phyloP scores from a whole-genome alignment of 2,888 invertebrate genomes.

The Herminia tarsipennalis region DNA sequence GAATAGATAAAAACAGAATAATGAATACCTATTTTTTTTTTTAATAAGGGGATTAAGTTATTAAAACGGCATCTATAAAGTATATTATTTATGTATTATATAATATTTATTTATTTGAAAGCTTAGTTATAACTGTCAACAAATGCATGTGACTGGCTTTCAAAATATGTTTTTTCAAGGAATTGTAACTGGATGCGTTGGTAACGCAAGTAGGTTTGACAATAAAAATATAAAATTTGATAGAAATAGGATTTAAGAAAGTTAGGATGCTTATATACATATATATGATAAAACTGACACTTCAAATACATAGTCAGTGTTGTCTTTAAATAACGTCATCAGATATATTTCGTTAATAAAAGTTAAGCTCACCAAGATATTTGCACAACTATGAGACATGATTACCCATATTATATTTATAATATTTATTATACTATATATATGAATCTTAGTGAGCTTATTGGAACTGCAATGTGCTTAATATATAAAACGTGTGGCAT shows the following conservation, averaged over 20 bases:
- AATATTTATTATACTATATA: conserved; percentile 11
- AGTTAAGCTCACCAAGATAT: conserved; percentile 32
- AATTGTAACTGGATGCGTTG: conserved; percentile 41
- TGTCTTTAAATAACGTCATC: conserved; percentile 27
- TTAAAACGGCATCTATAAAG: no score
- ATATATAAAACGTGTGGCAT: conserved; percentile 58
- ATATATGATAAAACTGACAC: conserved; percentile 33
- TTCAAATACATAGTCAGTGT: conserved; percentile 28
- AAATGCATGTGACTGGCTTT: no score
- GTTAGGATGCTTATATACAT: conserved; percentile 31
- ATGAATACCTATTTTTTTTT: no score
- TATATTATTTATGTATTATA: no score
- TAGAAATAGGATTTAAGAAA: conserved; percentile 40
- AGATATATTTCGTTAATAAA: conserved; percentile 28
- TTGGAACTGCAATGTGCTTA: conserved; percentile 40
- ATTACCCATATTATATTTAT: conserved; percentile 20
- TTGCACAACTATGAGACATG: conserved; percentile 31
- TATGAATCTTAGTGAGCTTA: conserved; percentile 39
- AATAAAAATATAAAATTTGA: conserved; percentile 56
- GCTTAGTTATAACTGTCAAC: no score
- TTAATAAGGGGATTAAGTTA: no score
- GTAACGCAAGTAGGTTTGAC: conserved; percentile 62
- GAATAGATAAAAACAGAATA: no score
- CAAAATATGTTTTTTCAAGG: conserved; percentile 28
- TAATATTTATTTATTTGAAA: no score